phyloP scores from a whole-genome alignment of 2,113 vertebrate species.

The pig (Sus scrofa) region DNA sequence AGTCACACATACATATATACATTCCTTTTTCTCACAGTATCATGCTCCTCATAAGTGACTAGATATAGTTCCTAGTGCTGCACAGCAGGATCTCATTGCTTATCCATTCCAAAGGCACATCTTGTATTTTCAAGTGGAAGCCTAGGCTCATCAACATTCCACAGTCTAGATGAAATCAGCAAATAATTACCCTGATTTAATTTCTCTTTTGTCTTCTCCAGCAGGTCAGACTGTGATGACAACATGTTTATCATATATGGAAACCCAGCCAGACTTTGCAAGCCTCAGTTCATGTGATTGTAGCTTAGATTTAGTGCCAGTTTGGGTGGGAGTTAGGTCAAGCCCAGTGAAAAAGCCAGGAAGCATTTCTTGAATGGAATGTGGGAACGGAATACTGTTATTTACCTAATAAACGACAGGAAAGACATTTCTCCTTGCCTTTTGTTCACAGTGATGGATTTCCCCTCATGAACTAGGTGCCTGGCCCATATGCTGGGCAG shows the following conservation, averaged over 20 bases:
- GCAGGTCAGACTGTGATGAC: not conserved
- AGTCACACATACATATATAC: no score
- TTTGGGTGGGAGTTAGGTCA: not conserved
- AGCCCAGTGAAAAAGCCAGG: not conserved
- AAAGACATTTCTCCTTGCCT: not conserved
- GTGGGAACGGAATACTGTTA: conserved; percentile 16
- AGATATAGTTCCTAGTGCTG: no score
- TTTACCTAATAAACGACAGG: conserved; percentile 12
- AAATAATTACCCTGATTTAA: conserved; percentile 64
- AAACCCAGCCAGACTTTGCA: not conserved
- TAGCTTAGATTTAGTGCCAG: not conserved
- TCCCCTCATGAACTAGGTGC: not conserved
- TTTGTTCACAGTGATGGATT: not conserved
- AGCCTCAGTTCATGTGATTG: not conserved
- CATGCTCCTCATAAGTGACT: no score
- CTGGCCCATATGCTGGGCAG: not conserved
- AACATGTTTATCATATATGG: not conserved
- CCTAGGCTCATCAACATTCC: not conserved
- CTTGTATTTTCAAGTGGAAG: conserved; percentile 36
- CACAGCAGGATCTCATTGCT: no score
- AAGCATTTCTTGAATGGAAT: not conserved
- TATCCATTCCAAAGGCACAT: not conserved
- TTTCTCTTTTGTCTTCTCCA: not conserved
- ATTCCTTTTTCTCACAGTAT: no score
- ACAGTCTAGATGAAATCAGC: conserved; percentile 41